phyloP scores from a whole-genome alignment of 2,113 vertebrate species.

The Antechinus stuartii region DNA sequence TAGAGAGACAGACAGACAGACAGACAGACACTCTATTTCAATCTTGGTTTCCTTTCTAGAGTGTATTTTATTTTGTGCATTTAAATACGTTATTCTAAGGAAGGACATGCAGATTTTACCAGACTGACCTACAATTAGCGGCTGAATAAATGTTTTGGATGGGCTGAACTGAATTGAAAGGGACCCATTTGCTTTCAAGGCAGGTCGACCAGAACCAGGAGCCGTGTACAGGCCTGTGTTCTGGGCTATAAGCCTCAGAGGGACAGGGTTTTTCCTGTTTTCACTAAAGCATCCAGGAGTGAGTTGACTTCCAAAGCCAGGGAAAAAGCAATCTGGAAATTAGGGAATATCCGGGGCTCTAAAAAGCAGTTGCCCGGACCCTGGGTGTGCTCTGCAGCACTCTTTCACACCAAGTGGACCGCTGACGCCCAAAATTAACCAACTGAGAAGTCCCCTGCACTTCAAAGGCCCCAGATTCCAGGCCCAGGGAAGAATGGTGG shows the following conservation, averaged over 20 bases:
- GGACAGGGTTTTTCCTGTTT: background rate
- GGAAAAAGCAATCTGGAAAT: constrained; percentile 41
- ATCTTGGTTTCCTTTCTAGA: background rate
- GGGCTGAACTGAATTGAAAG: background rate
- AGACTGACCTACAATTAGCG: background rate
- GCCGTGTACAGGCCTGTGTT: background rate
- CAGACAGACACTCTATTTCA: background rate
- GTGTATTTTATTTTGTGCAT: background rate
- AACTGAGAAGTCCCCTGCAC: constrained; percentile 58
- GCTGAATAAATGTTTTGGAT: background rate
- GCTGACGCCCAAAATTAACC: constrained; percentile 72
- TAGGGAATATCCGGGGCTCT: constrained; percentile 47
- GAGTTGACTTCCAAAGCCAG: constrained; percentile 7
- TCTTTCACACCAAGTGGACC: constrained; percentile 47
- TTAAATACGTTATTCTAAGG: background rate
- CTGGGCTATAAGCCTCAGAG: background rate
- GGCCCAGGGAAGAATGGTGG: constrained; percentile 59
- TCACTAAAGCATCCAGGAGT: constrained; percentile 7
- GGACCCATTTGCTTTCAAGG: background rate
- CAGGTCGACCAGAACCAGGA: background rate
- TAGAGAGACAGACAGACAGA: background rate
- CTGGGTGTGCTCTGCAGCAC: constrained; percentile 22
- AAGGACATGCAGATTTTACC: background rate
- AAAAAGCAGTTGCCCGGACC: background rate
- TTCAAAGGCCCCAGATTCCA: constrained; percentile 69